phyloP scores from a whole-genome alignment of 2,888 invertebrate species.

The Cephalotes varians region DNA sequence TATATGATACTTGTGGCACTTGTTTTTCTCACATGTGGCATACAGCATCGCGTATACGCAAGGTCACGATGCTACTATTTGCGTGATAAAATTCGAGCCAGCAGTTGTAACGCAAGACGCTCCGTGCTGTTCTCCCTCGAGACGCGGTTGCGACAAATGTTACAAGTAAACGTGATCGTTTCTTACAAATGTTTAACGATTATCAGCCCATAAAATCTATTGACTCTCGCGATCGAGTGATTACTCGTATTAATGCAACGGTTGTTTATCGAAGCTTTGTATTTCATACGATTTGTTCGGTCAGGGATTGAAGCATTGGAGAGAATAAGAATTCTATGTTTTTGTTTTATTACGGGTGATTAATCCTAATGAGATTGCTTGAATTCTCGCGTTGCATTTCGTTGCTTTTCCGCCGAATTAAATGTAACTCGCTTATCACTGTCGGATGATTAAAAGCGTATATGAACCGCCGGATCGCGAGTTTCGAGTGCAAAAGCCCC shows the following conservation, averaged over 20 bases:
- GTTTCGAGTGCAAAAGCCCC: neutral
- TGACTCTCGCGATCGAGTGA: neutral
- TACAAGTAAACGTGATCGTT: neutral
- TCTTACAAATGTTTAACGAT: slow-evolving; percentile 9
- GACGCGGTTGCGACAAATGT: neutral
- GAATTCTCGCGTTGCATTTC: neutral
- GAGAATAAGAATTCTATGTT: neutral
- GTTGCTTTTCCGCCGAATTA: neutral
- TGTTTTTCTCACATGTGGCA: neutral
- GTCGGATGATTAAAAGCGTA: neutral
- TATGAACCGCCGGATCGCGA: neutral
- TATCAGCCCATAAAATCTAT: neutral
- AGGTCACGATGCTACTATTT: neutral
- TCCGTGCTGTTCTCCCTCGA: neutral
- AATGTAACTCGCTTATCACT: neutral
- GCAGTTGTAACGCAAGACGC: neutral
- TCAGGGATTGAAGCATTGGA: neutral
- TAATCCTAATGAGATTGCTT: neutral
- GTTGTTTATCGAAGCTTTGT: neutral
- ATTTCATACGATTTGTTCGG: neutral
- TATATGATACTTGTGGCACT: neutral
- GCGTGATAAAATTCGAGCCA: neutral
- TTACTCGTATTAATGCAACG: neutral
- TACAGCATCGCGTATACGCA: neutral
- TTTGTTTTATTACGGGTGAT: neutral